Conservation (phyloP, 2,113 vertebrate genomes). For the Potamarius usumacintae region DNA sequence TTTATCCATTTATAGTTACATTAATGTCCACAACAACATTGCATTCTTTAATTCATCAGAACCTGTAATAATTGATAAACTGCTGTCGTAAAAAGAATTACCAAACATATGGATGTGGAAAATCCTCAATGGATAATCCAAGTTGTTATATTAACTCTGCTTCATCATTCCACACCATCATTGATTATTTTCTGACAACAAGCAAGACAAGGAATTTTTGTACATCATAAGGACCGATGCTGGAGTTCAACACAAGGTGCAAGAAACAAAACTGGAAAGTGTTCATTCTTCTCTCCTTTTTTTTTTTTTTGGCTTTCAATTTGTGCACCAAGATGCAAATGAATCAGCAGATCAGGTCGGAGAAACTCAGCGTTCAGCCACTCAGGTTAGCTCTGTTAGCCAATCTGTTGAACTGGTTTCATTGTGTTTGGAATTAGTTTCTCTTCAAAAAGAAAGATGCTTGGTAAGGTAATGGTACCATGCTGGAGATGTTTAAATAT, state of each 20-base stretch:
- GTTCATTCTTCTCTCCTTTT: not conserved
- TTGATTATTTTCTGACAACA: not conserved
- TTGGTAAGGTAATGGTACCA: not conserved
- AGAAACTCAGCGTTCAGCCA: not conserved
- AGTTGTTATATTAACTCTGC: not conserved
- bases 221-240: not conserved
- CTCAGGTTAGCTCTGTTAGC: not conserved
- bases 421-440: not conserved
- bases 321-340: not conserved
- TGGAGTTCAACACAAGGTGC: not conserved
- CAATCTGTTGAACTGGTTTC: not conserved
- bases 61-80: not conserved
- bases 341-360: not conserved
- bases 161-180: not conserved
- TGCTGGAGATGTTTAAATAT: conserved; percentile 63
- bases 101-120: not conserved
- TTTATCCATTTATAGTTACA: too few species aligned
- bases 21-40: too few species aligned
- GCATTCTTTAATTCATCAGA: not conserved
- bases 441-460: not conserved
- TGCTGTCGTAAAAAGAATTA: not conserved
- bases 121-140: not conserved
- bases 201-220: not conserved
- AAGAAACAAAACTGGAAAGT: not conserved
- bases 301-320: not conserved